phyloP scores from a whole-genome alignment of 2,797 vertebrate genomes.

The Pipistrellus kuhlii region DNA sequence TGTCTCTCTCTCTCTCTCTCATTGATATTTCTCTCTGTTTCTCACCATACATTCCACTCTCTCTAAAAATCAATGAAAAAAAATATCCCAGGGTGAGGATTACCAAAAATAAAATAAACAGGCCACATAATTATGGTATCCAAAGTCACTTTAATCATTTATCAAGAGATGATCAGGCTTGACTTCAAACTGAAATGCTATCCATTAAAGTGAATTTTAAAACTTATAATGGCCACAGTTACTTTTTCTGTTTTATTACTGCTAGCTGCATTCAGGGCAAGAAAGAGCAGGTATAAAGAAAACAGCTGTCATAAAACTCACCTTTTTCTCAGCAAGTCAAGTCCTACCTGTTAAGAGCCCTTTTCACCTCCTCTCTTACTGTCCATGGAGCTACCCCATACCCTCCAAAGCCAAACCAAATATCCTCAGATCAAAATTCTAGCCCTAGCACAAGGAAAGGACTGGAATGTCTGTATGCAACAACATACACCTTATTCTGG shows the following conservation, averaged over 20 bases:
- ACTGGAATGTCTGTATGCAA: neutral
- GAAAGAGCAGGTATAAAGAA: neutral
- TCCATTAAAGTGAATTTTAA: neutral
- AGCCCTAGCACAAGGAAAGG: neutral
- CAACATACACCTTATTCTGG: neutral
- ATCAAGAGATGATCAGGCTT: neutral
- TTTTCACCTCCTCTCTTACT: neutral
- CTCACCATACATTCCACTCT: no score
- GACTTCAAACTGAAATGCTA: slow-evolving; percentile 33
- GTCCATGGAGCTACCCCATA: neutral
- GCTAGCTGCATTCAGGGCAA: neutral
- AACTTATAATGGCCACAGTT: neutral
- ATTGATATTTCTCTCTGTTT: no score
- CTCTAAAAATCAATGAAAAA: no score
- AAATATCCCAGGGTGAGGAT: no score
- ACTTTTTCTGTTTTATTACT: neutral
- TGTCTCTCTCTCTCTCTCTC: no score
- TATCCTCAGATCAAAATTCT: neutral
- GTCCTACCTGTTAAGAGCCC: neutral
- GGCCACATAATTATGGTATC: neutral
- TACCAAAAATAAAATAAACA: neutral
- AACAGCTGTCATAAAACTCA: neutral
- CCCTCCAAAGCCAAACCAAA: neutral
- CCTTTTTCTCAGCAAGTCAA: neutral
- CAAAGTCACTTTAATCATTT: slow-evolving; percentile 3